These are phyloP conservation scores for Maniola hyperantus DNA, from an alignment of 2,888 invertebrate species.

Conservation along the genomic window DNA sequence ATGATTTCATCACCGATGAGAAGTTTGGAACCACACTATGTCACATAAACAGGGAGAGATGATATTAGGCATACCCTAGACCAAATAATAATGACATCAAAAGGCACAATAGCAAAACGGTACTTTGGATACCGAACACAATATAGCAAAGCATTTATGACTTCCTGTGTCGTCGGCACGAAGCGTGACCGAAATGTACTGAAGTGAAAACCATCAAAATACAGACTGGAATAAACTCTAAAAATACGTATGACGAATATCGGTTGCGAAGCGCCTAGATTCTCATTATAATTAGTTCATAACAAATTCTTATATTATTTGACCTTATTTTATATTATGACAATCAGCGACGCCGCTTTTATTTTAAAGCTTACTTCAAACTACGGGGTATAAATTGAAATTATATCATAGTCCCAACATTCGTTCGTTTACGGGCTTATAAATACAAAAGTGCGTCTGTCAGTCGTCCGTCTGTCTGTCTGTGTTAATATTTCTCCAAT, in stretches of 20 bases:
- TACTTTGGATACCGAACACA: constrained; percentile 43
- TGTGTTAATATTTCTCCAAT: too few relatives aligned
- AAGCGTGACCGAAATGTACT: constrained; percentile 55
- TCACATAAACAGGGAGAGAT: too few relatives aligned
- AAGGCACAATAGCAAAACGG: constrained; percentile 34
- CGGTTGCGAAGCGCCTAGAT: constrained; percentile 25
- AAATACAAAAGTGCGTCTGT: too few relatives aligned
- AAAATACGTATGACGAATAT: constrained; percentile 53
- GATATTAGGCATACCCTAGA: too few relatives aligned
- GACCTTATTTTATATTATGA: constrained; percentile 10
- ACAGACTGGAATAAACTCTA: constrained; percentile 60
- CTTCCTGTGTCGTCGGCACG: constrained; percentile 67
- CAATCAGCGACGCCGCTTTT: background rate
- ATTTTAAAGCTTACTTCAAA: too few relatives aligned
- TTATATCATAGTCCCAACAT: too few relatives aligned
- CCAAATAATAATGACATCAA: too few relatives aligned
- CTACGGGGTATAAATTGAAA: too few relatives aligned
- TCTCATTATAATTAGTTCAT: constrained; percentile 26
- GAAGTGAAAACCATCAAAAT: constrained; percentile 67
- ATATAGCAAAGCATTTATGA: constrained; percentile 56
- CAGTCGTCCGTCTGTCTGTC: too few relatives aligned
- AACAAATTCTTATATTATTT: constrained; percentile 17
- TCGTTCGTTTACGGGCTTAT: too few relatives aligned
- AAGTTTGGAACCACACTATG: too few relatives aligned
- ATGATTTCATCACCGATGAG: too few relatives aligned